phyloP scores from a whole-genome alignment of 2,797 vertebrate genomes.

The Argyrosomus regius region DNA sequence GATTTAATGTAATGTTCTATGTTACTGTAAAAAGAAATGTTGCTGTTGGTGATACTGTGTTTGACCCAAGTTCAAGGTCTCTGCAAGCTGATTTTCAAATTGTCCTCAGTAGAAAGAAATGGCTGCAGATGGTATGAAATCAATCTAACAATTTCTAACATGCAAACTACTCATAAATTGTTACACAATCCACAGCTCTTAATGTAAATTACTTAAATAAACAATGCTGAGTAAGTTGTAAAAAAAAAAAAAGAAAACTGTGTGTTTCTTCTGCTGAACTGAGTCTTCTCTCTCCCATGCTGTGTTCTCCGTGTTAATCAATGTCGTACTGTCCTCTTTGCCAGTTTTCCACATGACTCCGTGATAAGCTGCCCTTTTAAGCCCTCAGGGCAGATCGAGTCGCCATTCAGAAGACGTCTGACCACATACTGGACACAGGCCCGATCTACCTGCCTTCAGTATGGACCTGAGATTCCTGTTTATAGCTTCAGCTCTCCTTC shows the following conservation, averaged over 20 bases:
- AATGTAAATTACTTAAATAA: not conserved
- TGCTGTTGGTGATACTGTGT: not conserved
- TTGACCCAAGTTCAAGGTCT: not conserved
- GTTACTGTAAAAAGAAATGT: not conserved
- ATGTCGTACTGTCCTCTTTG: conserved; percentile 4
- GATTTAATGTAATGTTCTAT: not conserved
- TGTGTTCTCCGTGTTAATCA: conserved; percentile 36
- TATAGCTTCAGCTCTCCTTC: conserved; percentile 28
- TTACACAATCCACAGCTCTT: not conserved
- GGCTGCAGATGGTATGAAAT: not conserved
- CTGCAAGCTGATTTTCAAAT: not conserved
- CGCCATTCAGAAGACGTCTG: conserved; percentile 1
- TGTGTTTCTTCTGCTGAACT: not conserved
- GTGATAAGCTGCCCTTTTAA: conserved; percentile 12
- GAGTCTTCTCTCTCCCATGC: not conserved
- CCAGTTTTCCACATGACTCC: conserved; percentile 47
- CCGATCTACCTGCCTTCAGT: not conserved
- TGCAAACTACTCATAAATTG: not conserved
- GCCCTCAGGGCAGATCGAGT: not conserved
- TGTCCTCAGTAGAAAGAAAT: not conserved
- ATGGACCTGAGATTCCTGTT: conserved; percentile 61
- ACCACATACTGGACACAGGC: not conserved
- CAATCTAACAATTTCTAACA: not conserved
- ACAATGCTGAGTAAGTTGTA: not conserved
- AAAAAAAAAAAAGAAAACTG: not conserved